Evolutionary conservation across 2,113 vertebrate species (phyloP), one percentile per base, ranked within the genome.

Genomic region (Eptesicus fuscus): DNA sequence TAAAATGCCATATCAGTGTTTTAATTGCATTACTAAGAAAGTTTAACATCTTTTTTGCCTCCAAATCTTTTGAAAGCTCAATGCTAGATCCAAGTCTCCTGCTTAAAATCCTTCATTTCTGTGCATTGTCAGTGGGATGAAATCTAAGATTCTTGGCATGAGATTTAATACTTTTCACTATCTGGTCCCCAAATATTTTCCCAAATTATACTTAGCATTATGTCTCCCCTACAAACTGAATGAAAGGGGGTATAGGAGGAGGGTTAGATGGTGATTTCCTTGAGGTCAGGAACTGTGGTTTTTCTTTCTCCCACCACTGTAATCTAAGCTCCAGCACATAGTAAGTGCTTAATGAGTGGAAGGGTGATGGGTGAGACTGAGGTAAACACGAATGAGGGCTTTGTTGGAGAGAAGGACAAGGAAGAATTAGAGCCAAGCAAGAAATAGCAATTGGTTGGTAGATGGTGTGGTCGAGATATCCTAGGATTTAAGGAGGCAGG

Each of bases 1-100:
- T 79, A 86, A 94, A 94, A 88, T 85, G 59, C 4, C 74, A 86
- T 70, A 85, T 92, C 42, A n/a, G 32, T 67, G 22, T 94, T 94
- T 86, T 93, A 79, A 65, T 65, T 85, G 30, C 25, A 71, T 89
- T 53, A 74, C 35, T 89, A 94, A 84, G 44, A 78, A 85, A 77
- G 42, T 74, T 40, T 74, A 90, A 35, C 32, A 17, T 23, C 67
- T 83, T 80, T 79, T 86, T 74, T 37, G 78, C 35, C 44, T 22
- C 16, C n/a, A 80, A 22, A 47, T 80, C 12, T 69, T 89, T 83
- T 69, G 74, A 80, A 88, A 93, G 87, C 30, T 65, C 42, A 77
- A 70, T 73, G 67, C 22, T 84, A 44, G 35, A 25, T 71, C 32
- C 42, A 90, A 74, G 35, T 90, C 20, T 30, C 7, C 25, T 18